Evolutionary conservation across 2,888 invertebrate species (phyloP).

Genomic region (Tiliacea citrago): DNA sequence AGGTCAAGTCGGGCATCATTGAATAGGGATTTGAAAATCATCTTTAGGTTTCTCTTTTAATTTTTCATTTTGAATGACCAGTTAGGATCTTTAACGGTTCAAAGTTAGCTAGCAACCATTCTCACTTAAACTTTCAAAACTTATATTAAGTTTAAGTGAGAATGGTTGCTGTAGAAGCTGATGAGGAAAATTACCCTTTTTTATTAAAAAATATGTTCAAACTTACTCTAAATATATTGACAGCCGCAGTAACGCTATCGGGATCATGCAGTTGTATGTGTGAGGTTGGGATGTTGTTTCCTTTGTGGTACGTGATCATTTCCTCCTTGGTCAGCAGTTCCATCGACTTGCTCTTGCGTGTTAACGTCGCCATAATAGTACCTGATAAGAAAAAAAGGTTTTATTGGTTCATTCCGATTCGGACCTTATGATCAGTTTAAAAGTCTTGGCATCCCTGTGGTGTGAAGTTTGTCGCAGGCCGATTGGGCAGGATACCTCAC

Average conservation of each 20-base stretch:
- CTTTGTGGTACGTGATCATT: conserved; percentile 97
- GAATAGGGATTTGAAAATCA: too few relatives aligned
- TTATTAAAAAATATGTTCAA: background rate
- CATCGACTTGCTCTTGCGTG: conserved; percentile 94
- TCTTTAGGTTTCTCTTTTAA: too few relatives aligned
- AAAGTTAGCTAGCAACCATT: too few relatives aligned
- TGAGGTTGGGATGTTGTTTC: conserved; percentile 96
- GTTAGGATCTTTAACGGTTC: too few relatives aligned
- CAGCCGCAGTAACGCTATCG: conserved; percentile 97
- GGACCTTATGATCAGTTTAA: background rate
- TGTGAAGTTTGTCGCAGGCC: background rate
- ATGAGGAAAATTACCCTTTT: too few relatives aligned
- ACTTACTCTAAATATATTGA: conserved; percentile 96
- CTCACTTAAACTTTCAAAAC: too few relatives aligned
- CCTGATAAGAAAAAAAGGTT: conserved; percentile 53
- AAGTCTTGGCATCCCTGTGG: background rate
- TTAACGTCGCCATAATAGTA: conserved; percentile 96
- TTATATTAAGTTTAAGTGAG: too few relatives aligned
- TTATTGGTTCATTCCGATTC: background rate
- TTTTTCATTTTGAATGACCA: too few relatives aligned
- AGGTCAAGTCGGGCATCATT: too few relatives aligned
- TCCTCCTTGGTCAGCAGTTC: conserved; percentile 97
- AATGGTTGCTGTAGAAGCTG: too few relatives aligned
- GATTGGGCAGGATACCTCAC: background rate
- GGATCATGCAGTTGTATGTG: conserved; percentile 99